These are phyloP conservation scores for Didymodactylos carnosus DNA, from an alignment of 2,888 invertebrate genomes.

Conservation along the genomic window DNA sequence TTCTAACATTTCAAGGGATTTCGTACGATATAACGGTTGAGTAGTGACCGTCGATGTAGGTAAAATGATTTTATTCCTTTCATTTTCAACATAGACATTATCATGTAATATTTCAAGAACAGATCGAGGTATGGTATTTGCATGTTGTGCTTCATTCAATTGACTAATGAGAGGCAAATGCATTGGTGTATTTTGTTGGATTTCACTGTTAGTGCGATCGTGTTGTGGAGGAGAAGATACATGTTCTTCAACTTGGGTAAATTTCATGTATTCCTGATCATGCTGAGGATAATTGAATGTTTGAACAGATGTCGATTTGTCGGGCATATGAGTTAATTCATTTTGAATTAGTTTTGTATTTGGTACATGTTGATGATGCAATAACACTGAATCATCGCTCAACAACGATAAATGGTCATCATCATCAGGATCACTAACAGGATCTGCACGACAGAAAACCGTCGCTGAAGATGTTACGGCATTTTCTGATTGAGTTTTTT, in stretches of 20 bases:
- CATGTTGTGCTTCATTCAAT: too few species aligned
- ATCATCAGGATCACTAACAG: neutral
- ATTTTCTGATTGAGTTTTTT: neutral
- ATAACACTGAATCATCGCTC: neutral
- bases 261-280: neutral
- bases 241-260: neutral
- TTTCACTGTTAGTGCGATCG: neutral
- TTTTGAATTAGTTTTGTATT: neutral
- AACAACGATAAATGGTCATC: neutral
- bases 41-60: too few species aligned
- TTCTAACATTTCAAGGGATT: too few species aligned
- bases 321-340: neutral
- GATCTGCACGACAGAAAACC: neutral
- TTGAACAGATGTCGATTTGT: neutral
- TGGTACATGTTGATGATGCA: neutral
- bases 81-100: too few species aligned
- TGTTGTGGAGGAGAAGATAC: neutral
- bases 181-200: neutral
- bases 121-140: too few species aligned
- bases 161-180: neutral
- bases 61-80: too few species aligned
- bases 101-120: too few species aligned
- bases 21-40: too few species aligned
- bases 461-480: too few species aligned
- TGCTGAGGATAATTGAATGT: neutral